phyloP scores from a whole-genome alignment of 2,888 invertebrate genomes.

The Volucella inflata region DNA sequence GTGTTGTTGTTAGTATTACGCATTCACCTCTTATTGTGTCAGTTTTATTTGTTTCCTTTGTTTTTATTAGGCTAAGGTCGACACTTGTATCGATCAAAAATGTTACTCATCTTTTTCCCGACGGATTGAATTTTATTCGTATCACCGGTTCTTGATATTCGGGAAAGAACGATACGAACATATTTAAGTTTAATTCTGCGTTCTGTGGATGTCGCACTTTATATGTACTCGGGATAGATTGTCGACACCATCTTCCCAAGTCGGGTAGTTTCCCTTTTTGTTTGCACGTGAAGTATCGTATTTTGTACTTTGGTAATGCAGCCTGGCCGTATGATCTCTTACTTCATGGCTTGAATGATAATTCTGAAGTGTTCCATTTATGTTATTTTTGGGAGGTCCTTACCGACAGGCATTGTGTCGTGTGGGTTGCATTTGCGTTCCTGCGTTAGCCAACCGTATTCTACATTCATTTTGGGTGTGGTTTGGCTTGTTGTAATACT shows the following conservation, averaged over 20 bases:
- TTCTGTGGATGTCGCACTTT: background rate
- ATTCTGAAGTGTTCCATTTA: too few species aligned
- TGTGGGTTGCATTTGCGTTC: background rate
- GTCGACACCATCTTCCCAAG: background rate
- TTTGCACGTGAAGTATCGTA: background rate
- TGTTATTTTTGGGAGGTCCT: background rate
- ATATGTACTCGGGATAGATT: slow-evolving; percentile 5
- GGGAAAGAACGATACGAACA: slow-evolving; percentile 20
- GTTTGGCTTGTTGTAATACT: background rate
- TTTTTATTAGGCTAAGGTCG: slow-evolving; percentile 5
- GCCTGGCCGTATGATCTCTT: slow-evolving; percentile 1
- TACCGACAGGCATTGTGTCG: slow-evolving; percentile 2
- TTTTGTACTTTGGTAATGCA: background rate
- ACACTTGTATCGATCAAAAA: slow-evolving; percentile 8
- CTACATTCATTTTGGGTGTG: slow-evolving; percentile 1
- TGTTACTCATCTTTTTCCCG: background rate
- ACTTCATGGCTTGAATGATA: background rate
- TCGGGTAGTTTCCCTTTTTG: slow-evolving; percentile 1
- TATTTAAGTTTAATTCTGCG: background rate
- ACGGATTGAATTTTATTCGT: slow-evolving; percentile 10
- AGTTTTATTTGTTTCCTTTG: background rate
- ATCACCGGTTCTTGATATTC: slow-evolving; percentile 13
- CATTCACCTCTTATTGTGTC: background rate
- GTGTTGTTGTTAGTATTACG: slow-evolving; percentile 13
- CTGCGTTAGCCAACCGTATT: background rate